phyloP scores from a whole-genome alignment of 2,888 invertebrate species.

The Acleris cristana region DNA sequence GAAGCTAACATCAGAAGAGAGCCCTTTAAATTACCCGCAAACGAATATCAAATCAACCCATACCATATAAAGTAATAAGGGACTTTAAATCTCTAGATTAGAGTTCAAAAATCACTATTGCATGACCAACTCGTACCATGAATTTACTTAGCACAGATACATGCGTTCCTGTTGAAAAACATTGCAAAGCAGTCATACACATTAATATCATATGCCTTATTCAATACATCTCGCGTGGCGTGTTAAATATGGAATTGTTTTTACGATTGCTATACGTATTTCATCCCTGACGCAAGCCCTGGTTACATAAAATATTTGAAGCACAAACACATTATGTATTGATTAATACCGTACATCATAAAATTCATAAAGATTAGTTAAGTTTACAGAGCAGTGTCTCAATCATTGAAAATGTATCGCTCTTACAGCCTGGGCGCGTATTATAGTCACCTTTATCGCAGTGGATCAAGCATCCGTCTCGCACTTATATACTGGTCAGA shows the following conservation, averaged over 20 bases:
- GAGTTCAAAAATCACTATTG: too few species aligned
- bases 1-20: not conserved
- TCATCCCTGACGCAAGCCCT: conserved; percentile 20
- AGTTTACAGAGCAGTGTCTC: too few species aligned
- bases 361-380: too few species aligned
- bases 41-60: conserved; percentile 1
- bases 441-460: too few species aligned
- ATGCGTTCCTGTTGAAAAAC: conserved; percentile 20
- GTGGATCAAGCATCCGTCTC: too few species aligned
- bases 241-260: conserved; percentile 26
- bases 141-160: conserved; percentile 8
- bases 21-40: conserved; percentile 15
- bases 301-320: conserved; percentile 22
- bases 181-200: conserved; percentile 20
- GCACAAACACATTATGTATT: not conserved
- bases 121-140: too few species aligned
- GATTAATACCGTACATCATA: not conserved
- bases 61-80: not conserved
- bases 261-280: not conserved
- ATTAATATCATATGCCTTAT: conserved; percentile 14
- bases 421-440: too few species aligned
- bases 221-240: conserved; percentile 24
- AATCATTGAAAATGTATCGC: too few species aligned
- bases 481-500: too few species aligned
- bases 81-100: too few species aligned